Base-by-base conservation (phyloP, 2,888 invertebrate genomes). In the Helicoverpa assulta region DNA sequence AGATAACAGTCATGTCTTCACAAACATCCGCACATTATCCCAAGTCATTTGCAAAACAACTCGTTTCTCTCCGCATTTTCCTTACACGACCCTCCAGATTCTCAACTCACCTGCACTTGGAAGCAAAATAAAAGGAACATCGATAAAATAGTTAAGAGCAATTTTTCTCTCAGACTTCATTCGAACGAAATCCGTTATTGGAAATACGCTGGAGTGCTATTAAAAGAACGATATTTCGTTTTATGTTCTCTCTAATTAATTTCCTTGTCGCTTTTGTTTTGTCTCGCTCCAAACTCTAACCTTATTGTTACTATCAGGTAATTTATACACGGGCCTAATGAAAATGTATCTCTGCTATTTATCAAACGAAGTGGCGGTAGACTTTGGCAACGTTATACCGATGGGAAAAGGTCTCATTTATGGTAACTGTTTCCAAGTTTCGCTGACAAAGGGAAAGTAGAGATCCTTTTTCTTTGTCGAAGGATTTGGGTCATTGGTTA, bases 401-500 rank as follows among this genome's bases (percentile, higher is more conserved):
- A 84, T 83, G 83, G 86, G 86, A 88, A 88, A 89, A 89, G 85
- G 86, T 85, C 87, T 87, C 87, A 85, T 88, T 88, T 88, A 86
- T 85, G 84, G 83, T 81, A 83, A 88, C 87, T 87, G 88, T 89
- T 86, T 85, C 85, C 85, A 91, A 90, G 86, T 90, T 93, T 89
- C 83, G 90, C 92, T 92, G 93, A 93, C 91, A 90, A 88, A 88
- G 88, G 89, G 86, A 88, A 87, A 87, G 86, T 87, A 81, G 82
- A 78, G 83, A 85, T 85, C 87, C 88, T 87, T 89, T 90, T 88
- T 84, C 84, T 84, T 88, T 85, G 81, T 56, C 84, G 79, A 82
- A 82, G 86, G 88, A 92, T 92, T 87, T 90, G 88, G 92, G 92
- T 92, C 91, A 90, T 92, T 91, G 90, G 90, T 91, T 91, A 88